Base-by-base conservation (phyloP, 2,888 invertebrate species). In the Mesoligia furuncula region DNA sequence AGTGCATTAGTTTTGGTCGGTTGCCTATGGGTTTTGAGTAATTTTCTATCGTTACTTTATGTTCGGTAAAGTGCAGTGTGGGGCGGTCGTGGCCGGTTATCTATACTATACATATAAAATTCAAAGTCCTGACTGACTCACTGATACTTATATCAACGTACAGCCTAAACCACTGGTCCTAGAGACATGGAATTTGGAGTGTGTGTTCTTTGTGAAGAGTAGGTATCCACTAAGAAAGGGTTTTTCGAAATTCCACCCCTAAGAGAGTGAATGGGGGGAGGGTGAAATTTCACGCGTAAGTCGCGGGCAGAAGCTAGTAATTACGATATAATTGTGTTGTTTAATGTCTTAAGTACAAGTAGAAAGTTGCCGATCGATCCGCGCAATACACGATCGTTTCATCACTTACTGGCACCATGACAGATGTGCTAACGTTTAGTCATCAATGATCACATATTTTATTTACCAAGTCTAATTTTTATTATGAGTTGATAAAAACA, bases 1-100 rank as follows among this genome's bases (percentile, higher is more conserved):
- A 93, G 93, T 91, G 92, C 93, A 95, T 96, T 96, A 95, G 96
- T 95, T 91, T 88, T 92, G 96, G 92, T 96, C 91, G 92, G 94
- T 89, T 95, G 94, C 92, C 90, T 93, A 93, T 94, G 93, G 91
- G 87, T 93, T 93, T 94, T 92, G 90, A 93, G 91, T 93, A 91
- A 93, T 94, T 94, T 93, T 89, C 91, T 93, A 94, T 93, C 91
- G 91, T 92, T 93, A 88, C 77, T 88, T 92, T 92, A 90, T 89
- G 82, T 89, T 85, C 79, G 81, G 86, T 81, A 68, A 83, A 61
- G 75, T 83, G 81, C 80, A 73, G 57, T 67, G 45, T 73, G 39
- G 31, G 24, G 61, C 42, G 67, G 76, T 45, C 61, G 71, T 57
- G 45, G 48, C 36, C 20, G 42, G 76, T 80, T 87, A 89, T n/a